phyloP scores from a whole-genome alignment of 2,797 vertebrate genomes.

The Brachyrhaphis roseni region DNA sequence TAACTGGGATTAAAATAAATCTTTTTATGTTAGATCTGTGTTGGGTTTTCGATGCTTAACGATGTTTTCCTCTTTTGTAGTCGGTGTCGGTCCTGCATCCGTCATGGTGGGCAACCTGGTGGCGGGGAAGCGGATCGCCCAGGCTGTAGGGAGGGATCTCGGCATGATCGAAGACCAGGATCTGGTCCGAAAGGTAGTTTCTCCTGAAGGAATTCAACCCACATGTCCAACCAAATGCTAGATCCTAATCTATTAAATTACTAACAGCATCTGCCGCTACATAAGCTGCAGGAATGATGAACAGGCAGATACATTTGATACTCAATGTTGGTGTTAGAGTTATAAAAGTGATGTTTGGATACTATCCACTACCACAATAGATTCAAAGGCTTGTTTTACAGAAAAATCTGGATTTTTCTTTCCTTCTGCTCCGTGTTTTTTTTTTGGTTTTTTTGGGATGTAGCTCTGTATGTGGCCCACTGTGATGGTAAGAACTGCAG shows the following conservation, averaged over 20 bases:
- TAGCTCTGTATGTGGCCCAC: slow-evolving; percentile 89
- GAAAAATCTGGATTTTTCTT: slow-evolving; percentile 66
- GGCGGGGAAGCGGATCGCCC: slow-evolving; percentile 96
- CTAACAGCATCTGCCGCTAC: slow-evolving; percentile 6
- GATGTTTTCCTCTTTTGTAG: slow-evolving; percentile 60
- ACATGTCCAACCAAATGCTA: background rate
- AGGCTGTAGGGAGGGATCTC: slow-evolving; percentile 94
- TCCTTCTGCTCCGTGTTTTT: slow-evolving; percentile 70
- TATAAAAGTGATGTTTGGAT: slow-evolving; percentile 10
- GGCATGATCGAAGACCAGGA: slow-evolving; percentile 97
- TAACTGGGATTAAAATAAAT: background rate
- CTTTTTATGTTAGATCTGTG: background rate
- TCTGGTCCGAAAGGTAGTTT: slow-evolving; percentile 91
- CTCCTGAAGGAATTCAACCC: background rate
- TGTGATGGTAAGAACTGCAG: slow-evolving; percentile 82
- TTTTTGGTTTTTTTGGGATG: slow-evolving; percentile 69
- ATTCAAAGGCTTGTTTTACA: slow-evolving; percentile 22
- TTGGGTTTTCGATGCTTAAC: background rate
- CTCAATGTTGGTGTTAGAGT: background rate
- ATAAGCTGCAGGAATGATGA: slow-evolving; percentile 9
- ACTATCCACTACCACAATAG: slow-evolving; percentile 10
- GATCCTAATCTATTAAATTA: slow-evolving; percentile 5
- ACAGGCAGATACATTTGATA: background rate
- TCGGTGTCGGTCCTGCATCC: slow-evolving; percentile 95
- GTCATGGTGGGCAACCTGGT: slow-evolving; percentile 99